Percentiles rank a stretch among this genome's conserved stretches.
Evolutionary conservation across 2,888 invertebrate genomes (phyloP).

Genomic region (Drosophila robusta): DNA sequence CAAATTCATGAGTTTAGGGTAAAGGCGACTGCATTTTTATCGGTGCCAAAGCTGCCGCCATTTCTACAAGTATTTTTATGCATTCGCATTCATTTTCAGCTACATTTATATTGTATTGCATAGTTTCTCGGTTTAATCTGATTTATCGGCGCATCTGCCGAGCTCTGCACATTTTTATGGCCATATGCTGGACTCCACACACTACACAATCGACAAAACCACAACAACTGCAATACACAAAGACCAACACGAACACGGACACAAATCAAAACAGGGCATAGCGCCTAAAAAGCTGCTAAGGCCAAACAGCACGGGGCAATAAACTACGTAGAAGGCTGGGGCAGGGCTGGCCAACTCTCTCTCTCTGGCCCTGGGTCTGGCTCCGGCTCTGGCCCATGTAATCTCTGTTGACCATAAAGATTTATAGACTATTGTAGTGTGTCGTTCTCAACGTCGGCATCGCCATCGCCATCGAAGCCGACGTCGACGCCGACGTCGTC

Average conservation of each 20-base stretch:
- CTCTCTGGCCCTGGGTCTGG: constrained; percentile 10
- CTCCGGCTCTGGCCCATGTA: constrained; percentile 66
- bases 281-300: constrained; percentile 76
- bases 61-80: constrained; percentile 44
- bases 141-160: constrained; percentile 67
- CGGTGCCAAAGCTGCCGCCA: constrained; percentile 27
- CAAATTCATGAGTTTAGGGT: constrained; percentile 1
- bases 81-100: constrained; percentile 45
- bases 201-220: constrained; percentile 27
- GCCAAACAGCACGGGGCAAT: constrained; percentile 66
- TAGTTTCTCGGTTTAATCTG: constrained; percentile 60
- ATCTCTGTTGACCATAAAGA: constrained; percentile 82
- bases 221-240: constrained; percentile 50
- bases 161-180: constrained; percentile 75
- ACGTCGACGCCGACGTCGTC: constrained; percentile 27
- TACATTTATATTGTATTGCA: constrained; percentile 31
- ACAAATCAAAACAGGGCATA: constrained; percentile 73
- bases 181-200: constrained; percentile 63
- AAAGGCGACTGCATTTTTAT: constrained; percentile 27
- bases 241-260: constrained; percentile 47
- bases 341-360: neutral
- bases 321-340: constrained; percentile 63
- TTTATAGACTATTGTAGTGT: constrained; percentile 81
- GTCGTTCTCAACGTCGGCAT: constrained; percentile 53
- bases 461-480: constrained; percentile 17